phyloP scores from a whole-genome alignment of 2,797 vertebrate species.

The Mormyrus hasselquistii region DNA sequence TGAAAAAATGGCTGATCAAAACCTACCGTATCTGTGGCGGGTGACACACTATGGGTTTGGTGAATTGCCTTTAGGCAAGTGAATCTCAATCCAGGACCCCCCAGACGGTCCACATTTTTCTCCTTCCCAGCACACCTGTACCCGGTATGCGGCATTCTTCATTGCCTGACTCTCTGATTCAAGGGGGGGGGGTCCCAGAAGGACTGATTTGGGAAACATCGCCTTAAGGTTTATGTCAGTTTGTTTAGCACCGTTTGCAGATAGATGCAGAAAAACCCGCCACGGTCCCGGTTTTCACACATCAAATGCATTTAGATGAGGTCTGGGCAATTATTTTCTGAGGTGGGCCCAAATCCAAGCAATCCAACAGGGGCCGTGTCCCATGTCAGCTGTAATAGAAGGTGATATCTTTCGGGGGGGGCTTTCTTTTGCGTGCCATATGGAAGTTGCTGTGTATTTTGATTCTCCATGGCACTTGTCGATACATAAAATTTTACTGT shows the following conservation, averaged over 20 bases:
- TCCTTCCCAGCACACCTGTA: not conserved
- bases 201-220: not conserved
- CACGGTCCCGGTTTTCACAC: not conserved
- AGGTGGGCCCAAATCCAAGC: not conserved
- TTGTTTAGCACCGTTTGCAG: not conserved
- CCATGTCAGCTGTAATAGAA: not conserved
- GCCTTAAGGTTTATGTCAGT: not conserved
- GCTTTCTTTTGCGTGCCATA: not conserved
- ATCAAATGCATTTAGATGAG: not conserved
- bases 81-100: not conserved
- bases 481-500: not conserved
- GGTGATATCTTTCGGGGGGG: not conserved
- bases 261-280: not conserved
- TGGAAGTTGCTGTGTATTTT: not conserved
- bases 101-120: not conserved
- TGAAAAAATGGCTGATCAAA: not conserved
- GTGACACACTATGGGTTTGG: not conserved
- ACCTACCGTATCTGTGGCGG: not conserved
- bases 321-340: not conserved
- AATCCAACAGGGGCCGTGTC: not conserved
- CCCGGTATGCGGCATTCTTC: not conserved
- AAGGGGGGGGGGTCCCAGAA: not conserved
- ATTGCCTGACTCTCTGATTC: not conserved
- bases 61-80: not conserved
- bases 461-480: not conserved